These are phyloP conservation scores for Sparidentex hasta DNA, from an alignment of 2,797 vertebrate genomes.

Conservation along the genomic window DNA sequence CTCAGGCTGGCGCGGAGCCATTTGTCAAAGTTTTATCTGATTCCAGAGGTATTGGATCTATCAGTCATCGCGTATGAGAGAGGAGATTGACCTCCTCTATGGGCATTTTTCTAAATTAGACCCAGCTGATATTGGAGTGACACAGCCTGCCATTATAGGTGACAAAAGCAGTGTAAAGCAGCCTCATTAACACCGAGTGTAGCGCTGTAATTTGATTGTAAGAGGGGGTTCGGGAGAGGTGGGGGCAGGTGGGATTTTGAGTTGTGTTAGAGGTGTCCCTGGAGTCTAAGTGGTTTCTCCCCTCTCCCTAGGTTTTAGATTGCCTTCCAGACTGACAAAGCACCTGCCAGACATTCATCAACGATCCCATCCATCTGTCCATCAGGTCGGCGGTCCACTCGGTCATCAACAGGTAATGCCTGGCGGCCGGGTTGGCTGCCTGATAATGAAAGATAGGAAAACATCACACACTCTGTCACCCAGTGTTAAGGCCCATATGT, in stretches of 20 bases:
- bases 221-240: conserved; percentile 5
- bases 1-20: conserved; percentile 82
- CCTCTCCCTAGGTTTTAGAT: conserved; percentile 83
- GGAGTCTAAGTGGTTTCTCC: conserved; percentile 85
- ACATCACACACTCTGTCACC: conserved; percentile 86
- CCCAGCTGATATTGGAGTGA: conserved; percentile 80
- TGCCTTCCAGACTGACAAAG: conserved; percentile 90
- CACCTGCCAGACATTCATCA: conserved; percentile 89
- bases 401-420: conserved; percentile 89
- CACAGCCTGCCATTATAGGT: conserved; percentile 66
- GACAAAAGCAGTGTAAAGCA: conserved; percentile 69
- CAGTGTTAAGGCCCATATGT: conserved; percentile 82
- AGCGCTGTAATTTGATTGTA: conserved; percentile 78
- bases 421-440: conserved; percentile 72
- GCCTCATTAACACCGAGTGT: conserved; percentile 70
- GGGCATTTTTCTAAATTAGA: conserved; percentile 88
- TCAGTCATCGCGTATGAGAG: conserved; percentile 93
- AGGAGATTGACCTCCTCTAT: conserved; percentile 89
- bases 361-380: conserved; percentile 89
- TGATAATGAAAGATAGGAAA: conserved; percentile 89
- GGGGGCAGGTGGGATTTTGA: conserved; percentile 69
- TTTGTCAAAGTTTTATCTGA: conserved; percentile 99
- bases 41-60: conserved; percentile 95
- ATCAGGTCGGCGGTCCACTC: conserved; percentile 84
- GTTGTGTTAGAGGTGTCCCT: conserved; percentile 78